Evolutionary conservation across 2,113 vertebrate genomes (phyloP).

Genomic region (Pandion haliaetus): DNA sequence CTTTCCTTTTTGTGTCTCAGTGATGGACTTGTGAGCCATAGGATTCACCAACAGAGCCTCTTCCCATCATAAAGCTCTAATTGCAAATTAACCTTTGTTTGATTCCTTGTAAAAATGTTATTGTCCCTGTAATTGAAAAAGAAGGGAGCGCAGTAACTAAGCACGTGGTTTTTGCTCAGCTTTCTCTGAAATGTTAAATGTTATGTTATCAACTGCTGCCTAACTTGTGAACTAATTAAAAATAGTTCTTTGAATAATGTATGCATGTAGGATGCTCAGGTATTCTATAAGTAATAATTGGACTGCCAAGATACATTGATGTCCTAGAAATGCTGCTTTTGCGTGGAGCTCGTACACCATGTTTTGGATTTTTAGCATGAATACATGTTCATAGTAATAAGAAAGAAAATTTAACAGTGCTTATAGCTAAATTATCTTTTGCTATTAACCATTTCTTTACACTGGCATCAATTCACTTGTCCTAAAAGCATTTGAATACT

Average conservation of each 20-base stretch:
- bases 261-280: background rate
- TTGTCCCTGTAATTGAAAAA: conserved; percentile 13
- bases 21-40: background rate
- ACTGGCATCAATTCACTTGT: background rate
- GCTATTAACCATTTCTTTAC: background rate
- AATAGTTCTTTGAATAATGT: background rate
- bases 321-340: background rate
- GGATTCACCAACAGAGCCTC: background rate
- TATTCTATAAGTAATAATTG: background rate
- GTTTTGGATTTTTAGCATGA: background rate
- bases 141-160: background rate
- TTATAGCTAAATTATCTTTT: background rate
- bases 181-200: background rate
- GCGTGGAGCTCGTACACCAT: background rate
- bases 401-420: background rate
- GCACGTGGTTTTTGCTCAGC: conserved; percentile 4
- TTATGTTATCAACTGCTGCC: background rate
- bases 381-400: background rate
- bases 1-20: background rate
- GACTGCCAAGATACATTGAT: background rate
- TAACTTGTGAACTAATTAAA: conserved; percentile 13
- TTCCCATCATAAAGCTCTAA: conserved; percentile 42
- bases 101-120: conserved; percentile 20
- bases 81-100: conserved; percentile 55
- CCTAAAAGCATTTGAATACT: background rate